phyloP scores from a whole-genome alignment of 2,797 vertebrate species.

The Paedocypris micromegethes region DNA sequence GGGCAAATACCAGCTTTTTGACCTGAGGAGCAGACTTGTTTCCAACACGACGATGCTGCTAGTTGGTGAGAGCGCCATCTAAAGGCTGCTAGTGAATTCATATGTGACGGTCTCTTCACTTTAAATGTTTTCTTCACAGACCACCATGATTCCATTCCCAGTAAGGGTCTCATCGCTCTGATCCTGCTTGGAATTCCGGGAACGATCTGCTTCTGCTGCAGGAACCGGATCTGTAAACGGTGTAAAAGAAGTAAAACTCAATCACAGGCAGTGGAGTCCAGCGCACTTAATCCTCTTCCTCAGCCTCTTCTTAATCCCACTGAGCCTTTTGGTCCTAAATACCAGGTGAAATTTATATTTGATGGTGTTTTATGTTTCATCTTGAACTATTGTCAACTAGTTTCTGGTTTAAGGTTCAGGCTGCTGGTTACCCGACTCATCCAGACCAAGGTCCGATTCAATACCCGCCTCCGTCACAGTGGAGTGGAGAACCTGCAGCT shows the following conservation, averaged over 20 bases:
- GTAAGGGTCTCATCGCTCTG: conserved; percentile 55
- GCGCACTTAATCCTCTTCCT: conserved; percentile 28
- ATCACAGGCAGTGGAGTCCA: conserved; percentile 3
- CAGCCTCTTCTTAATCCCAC: conserved; percentile 33
- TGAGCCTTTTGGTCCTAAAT: neutral
- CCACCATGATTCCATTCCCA: neutral
- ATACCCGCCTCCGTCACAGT: conserved; percentile 45
- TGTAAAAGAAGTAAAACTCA: neutral
- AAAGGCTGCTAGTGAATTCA: neutral
- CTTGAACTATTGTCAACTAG: neutral
- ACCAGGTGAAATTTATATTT: conserved; percentile 29
- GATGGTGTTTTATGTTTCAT: neutral
- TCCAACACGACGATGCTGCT: conserved; percentile 57
- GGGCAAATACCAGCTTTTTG: conserved; percentile 53
- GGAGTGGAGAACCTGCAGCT: conserved; percentile 46
- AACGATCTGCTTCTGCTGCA: conserved; percentile 64
- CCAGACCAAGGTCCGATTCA: conserved; percentile 32
- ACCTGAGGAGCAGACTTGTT: conserved; percentile 44
- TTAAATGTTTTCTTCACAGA: conserved; percentile 43
- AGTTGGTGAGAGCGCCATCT: conserved; percentile 48
- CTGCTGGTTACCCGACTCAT: conserved; percentile 21
- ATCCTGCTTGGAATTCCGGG: conserved; percentile 62
- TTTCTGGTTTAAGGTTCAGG: conserved; percentile 22
- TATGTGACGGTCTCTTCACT: neutral
- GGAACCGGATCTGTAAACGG: conserved; percentile 61